Evolutionary conservation across 1,140 invertebrate species (phyloP), one percentile per base, ranked within the genome.

Genomic region (Octopus bimaculoides): DNA sequence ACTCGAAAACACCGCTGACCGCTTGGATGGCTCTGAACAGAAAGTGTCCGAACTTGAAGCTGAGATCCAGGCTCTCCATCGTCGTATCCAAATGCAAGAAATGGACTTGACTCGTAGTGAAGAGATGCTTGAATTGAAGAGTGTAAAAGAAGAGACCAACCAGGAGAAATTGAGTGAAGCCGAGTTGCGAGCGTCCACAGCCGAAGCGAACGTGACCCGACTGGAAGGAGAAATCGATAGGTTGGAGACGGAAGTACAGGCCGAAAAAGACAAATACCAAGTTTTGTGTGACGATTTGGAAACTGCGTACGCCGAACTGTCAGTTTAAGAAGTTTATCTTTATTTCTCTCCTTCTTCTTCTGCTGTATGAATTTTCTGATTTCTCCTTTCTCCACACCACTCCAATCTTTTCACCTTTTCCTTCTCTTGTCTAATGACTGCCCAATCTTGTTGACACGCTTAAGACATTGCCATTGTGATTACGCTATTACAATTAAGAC

Each of bases 81-180:
- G 69, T 54, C 53, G 79, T 54, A 54, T 82, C 9, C 54, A 71
- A 9, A n/a, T 52, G 10, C 75, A 78, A 14, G 66, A 82, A 52
- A 78, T 76, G 41, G 78, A 80, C 75, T 75, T 81, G n/a, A 79
- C 55, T 5, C 77, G 75, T 14, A 79, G 78, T 17, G 55, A 79
- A 56, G 82, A 82, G 66, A 61, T 77, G 12, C 77, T 82, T 20
- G 79, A 74, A 14, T 56, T 77, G 75, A 79, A 78, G 78, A 79
- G 74, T 73, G 66, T 77, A 10, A 71, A 77, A 55, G 77, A 82
- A 53, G 77, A 79, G 41, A 61, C 78, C 10, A 8, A 52, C 5
- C 56, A 80, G 12, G 82, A 82, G 53, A 79, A 80, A 53, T 69
- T 78, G 52, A 54, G 79, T 55, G 82, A 80, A 5, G 71, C 76